Base-by-base conservation (phyloP, 2,888 invertebrate species). In the Hipparchia semele region DNA sequence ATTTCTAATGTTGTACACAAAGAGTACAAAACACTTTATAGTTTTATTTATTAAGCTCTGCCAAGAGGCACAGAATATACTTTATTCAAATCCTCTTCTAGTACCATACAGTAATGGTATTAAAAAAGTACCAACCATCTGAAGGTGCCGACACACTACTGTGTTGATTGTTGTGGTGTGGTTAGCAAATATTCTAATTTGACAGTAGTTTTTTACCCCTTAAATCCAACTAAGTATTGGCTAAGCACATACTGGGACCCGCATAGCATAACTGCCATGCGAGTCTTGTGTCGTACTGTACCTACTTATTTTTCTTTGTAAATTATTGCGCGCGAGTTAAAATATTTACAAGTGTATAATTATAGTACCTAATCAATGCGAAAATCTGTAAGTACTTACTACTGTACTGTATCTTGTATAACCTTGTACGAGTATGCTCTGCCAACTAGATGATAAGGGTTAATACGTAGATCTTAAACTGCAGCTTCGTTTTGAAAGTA, bases 401-500 rank as follows among this genome's bases (percentile, higher is more conserved):
- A 23, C 23, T 23, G 23, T 23, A 23, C 23, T 23, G 23, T 23
- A 68, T 45, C 13, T 59, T n/a, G 13, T 58, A 59, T 23, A 58
- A 60, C 59, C 10, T 60, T 10, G 59, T 60, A 39, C 39, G 39
- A 39, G 13, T 68, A n/a, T 67, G 46, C 13, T 56, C 58, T 46
- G 58, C 45, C 58, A 68, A 58, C 45, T 49, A 49, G 59, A 46
- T 13, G 23, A 46, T 58, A 46, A 59, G 58, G 9, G 58, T 58
- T 56, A 68, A 68, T 33, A 59, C 56, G 64, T 64, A 51, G 49
- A 51, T 23, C 9, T 39, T 66, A 53, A n/a, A 56, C 66, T 66
- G 66, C 66, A 66, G 66, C 66, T 66, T 66, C 66, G 66, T 33
- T 54, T 66, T 12, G 53, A 66, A 7, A 9, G 51, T 64, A 6